Base-by-base conservation (phyloP, 2,113 vertebrate species). In the Noturus placidus region DNA sequence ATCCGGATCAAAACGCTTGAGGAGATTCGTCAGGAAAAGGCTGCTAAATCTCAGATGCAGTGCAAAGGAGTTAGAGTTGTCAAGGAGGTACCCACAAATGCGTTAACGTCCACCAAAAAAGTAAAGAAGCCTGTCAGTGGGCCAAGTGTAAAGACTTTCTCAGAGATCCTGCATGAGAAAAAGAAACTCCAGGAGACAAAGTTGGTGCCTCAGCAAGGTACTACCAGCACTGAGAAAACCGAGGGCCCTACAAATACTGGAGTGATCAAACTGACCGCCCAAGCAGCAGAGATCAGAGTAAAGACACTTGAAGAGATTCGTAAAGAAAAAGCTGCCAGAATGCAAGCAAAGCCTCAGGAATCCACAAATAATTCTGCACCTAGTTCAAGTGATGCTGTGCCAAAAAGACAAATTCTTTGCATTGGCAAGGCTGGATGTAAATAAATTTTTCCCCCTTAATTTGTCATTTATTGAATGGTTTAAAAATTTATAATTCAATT, bases 231-330 rank as follows among this genome's bases (percentile, higher is more conserved):
- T 0, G 90, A 90, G 50, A 92, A 74, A 15, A 54, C 22, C 0
- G 87, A 89, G 27, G 42, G 54, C 5, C 20, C 42, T 10, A 5
- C 10, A 27, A 59, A 52, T 22, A 91, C 89, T 9, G 86, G 74
- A 46, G 77, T 92, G 63, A 88, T 54, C 0, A 90, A 87, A 83
- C 9, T 57, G 30, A 30, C 85, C 17, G 86, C 8, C 30, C 74
- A 59, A 14, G 82, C 92, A 46, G 59, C 22, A 0, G 95, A 95
- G 5, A 94, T 99, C 1, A 85, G 88, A 9, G 94, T 99, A 1
- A 99, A 99, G 93, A 99, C 98, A 0, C 61, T 99, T 87, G 97
- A 98, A 72, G 97, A 99, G 89, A 99, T 99, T 89, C 97, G 96
- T 76, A 94, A 93, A 86, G 98, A 99, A 91, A 99, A 99, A 88